These are phyloP conservation scores for Cossypha heuglini DNA, from an alignment of 2,797 vertebrate species.

Conservation along the genomic window DNA sequence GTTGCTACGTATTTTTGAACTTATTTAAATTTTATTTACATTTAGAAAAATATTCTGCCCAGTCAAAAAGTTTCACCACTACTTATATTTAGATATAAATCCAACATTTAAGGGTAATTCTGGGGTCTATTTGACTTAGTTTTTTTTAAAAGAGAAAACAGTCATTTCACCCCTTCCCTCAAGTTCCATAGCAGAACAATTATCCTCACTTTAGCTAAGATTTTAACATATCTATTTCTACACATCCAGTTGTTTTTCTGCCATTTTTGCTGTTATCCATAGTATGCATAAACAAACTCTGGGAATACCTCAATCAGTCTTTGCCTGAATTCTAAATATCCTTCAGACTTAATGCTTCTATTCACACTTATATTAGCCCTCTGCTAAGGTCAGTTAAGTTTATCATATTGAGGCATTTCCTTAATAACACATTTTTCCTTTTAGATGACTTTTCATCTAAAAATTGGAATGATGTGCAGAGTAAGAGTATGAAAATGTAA, in stretches of 20 bases:
- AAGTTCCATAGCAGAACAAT: background rate
- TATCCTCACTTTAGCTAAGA: background rate
- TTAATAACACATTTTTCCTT: background rate
- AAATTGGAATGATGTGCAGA: background rate
- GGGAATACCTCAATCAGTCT: background rate
- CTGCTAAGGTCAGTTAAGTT: background rate
- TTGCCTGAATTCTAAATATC: background rate
- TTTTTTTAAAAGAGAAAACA: background rate
- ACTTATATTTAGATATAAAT: background rate
- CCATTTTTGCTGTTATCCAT: background rate
- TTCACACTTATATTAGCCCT: background rate
- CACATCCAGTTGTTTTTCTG: background rate
- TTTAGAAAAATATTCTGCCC: background rate
- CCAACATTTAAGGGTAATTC: rapidly evolving
- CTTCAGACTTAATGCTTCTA: background rate
- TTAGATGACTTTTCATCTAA: background rate
- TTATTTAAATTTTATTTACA: background rate
- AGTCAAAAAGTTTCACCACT: background rate
- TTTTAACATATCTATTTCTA: background rate
- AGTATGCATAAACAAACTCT: background rate
- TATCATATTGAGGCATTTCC: background rate
- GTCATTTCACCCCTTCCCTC: background rate
- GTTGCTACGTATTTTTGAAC: background rate
- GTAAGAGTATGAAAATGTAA: background rate
- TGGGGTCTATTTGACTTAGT: rapidly evolving